Base-by-base conservation (phyloP, 2,113 vertebrate genomes). In the Bungarus multicinctus region DNA sequence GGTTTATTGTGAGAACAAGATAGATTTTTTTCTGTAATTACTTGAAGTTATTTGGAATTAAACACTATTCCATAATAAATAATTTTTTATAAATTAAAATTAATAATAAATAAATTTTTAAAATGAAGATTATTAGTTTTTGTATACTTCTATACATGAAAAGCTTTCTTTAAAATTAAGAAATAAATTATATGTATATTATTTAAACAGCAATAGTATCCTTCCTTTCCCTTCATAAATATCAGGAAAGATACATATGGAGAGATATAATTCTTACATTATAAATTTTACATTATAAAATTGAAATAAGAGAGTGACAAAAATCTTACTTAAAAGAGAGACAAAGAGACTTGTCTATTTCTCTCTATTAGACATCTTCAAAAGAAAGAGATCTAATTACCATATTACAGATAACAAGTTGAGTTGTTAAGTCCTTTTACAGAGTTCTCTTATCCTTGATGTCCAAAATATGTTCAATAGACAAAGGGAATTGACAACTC, bases 401-500 rank as follows among this genome's bases (percentile, higher is more conserved):
- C 52, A 90, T 47, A 90, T 30, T 52, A 53, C 6, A 91, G 27
- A 34, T 91, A 94, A 57, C n/a, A 87, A 96, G 30, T 91, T 91
- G 81, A 95, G 30, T 23, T 91, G 88, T 88, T 88, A 93, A 91
- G 69, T 93, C 54, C 50, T 93, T 96, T 25, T 34, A 30, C 69
- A 92, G 81, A 96, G 9, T 12, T 91, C 60, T 89, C 89, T 64
- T 39, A 85, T 95, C 54, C 91, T 96, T 95, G 92, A 91, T 20
- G 94, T 94, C 34, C 58, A 96, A 88, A 96, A 27, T 27, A 88
- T 52, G 43, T 90, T 74, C 39, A 91, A 27, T 34, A 89, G 88
- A 94, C 93, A 96, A 30, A 94, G 4, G 53, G 90, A 89, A 43
- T 34, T 96, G 88, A 94, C 88, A 95, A 92, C 5, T 96, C 91